Conservation (phyloP, 2,113 vertebrate genomes). For the Callospermophilus lateralis region DNA sequence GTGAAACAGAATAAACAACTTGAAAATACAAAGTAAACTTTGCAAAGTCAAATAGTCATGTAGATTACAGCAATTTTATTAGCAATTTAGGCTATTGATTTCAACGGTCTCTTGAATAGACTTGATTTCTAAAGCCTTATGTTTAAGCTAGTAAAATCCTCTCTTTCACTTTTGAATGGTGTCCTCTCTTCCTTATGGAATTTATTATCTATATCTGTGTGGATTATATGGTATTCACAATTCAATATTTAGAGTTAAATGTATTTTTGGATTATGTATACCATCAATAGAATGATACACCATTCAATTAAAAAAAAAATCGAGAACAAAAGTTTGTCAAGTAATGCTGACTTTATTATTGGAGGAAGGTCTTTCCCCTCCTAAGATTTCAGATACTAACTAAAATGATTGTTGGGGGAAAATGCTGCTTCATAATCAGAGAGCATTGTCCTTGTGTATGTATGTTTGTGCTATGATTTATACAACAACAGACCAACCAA, state of each 20-base stretch:
- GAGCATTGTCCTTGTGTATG: neutral
- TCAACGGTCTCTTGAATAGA: neutral
- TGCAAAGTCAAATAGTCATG: neutral
- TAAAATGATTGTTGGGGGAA: neutral
- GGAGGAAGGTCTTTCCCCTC: rapidly evolving
- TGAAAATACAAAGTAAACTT: conserved; percentile 28
- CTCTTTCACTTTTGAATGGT: neutral
- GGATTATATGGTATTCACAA: neutral
- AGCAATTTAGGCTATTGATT: neutral
- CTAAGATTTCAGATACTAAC: neutral
- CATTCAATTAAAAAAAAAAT: neutral
- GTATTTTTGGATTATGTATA: neutral
- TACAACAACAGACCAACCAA: neutral
- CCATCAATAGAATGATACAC: neutral
- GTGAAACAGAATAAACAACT: neutral
- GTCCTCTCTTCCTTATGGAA: neutral
- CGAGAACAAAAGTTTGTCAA: neutral
- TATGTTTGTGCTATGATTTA: neutral
- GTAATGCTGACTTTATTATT: neutral
- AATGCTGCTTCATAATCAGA: neutral
- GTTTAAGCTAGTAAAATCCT: neutral
- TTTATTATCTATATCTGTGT: neutral
- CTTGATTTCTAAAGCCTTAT: neutral
- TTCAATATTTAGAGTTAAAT: neutral
- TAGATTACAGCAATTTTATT: neutral